Percentiles rank a stretch among this genome's conserved stretches.
These are phyloP conservation scores for Hirtodrosophila histrioides DNA, from an alignment of 2,888 invertebrate genomes.

Conservation along the genomic window DNA sequence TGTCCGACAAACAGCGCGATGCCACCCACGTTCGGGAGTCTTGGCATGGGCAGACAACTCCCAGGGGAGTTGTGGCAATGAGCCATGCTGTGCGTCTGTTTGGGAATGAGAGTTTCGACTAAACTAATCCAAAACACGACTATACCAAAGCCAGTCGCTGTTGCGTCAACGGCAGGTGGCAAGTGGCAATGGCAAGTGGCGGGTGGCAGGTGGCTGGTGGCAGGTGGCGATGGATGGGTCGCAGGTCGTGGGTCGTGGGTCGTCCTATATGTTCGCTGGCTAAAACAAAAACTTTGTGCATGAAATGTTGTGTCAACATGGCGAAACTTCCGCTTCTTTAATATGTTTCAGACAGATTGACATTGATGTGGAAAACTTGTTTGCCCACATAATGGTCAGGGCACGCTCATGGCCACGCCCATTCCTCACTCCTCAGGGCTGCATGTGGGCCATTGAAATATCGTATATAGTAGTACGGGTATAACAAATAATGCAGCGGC, in stretches of 20 bases:
- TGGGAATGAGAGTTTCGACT: conserved; percentile 25
- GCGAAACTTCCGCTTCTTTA: conserved; percentile 80
- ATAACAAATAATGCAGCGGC: conserved; percentile 46
- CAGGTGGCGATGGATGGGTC: conserved; percentile 35
- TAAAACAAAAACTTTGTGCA: conserved; percentile 70
- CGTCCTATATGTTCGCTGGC: conserved; percentile 21
- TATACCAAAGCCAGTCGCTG: conserved; percentile 57
- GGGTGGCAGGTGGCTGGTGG: conserved; percentile 10
- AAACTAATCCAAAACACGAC: conserved; percentile 67
- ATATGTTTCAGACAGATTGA: conserved; percentile 82
- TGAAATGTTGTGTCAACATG: conserved; percentile 79
- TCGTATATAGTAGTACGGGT: neutral
- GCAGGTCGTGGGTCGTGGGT: neutral
- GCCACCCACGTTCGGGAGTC: conserved; percentile 5
- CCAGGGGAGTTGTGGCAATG: conserved; percentile 28
- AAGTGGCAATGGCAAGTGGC: conserved; percentile 22
- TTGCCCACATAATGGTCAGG: conserved; percentile 66
- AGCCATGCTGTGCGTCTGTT: conserved; percentile 9
- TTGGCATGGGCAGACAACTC: conserved; percentile 26
- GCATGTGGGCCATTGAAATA: conserved; percentile 17
- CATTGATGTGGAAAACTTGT: conserved; percentile 81
- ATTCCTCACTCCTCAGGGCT: neutral
- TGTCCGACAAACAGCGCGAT: conserved; percentile 1
- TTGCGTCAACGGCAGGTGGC: conserved; percentile 29
- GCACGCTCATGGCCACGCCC: conserved; percentile 34